Evolutionary conservation across 2,113 vertebrate genomes (phyloP), one percentile per base, ranked within the genome.

Genomic region (Perca schrenkii): DNA sequence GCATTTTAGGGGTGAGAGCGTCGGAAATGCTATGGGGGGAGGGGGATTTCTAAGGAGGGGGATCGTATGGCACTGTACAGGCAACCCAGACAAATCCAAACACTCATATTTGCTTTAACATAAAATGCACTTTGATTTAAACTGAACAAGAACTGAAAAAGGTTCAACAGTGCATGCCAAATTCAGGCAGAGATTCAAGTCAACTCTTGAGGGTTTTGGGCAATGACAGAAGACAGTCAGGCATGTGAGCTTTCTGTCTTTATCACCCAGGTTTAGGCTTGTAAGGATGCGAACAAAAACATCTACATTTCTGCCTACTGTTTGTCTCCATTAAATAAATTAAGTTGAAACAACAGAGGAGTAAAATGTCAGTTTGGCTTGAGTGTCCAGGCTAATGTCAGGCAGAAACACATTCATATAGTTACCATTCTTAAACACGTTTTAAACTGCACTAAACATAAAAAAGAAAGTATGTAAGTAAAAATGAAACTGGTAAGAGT

Each of bases 51-150:
- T 28, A 28, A 15, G 25, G 7, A 40, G 77, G 21, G 52, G 65
- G 77, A 34, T 52, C 21, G 12, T 83, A 91, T 91, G 89, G 93
- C 92, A 91, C 89, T 88, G 80, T 81, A 84, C 89, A 91, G 76
- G 81, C 53, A 88, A 83, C 79, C 16, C 36, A 86, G 68, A 74
- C 57, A 80, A 62, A 85, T 75, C 65, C 52, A 56, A 73, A 70
- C 31, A 31, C 62, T 56, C 58, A 8, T 58, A 28, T 73, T 13
- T 77, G 17, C 68, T 71, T 77, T 3, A 61, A 82, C 58, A 54
- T 36, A 62, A 87, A 90, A 86, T 62, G 74, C 82, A 86, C 74
- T 80, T 89, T 28, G 56, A 83, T 83, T 78, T 15, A 65, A 86
- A 84, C 47, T 21, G n/a, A 82, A 79, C 67, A 28, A 36, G 31